Evolutionary conservation across 64 coral and sea anemone species (phyloP), one percentile per base, ranked within the genome.

Genomic region (Actinia equina): DNA sequence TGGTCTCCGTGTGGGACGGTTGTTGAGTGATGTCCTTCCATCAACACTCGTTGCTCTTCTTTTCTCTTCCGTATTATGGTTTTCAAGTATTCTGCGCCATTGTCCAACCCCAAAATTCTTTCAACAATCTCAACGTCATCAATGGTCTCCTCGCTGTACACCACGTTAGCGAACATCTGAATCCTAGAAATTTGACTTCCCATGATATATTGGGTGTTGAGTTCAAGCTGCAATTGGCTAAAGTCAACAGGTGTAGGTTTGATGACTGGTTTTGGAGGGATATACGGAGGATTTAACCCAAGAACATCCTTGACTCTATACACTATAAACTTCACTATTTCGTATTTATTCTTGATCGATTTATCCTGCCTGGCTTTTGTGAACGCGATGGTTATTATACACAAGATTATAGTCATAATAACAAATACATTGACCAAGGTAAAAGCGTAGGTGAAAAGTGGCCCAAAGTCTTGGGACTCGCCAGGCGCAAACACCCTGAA

Each of bases 321-420:
- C 70, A 82, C 11, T 11, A 93, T 59, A 25, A 93, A 93, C 37
- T 45, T 82, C 5, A 89, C 42, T 17, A 93, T 86, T 71, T 93
- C 92, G 63, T 89, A 93, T 18, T 89, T 71, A 27, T 88, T 93
- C 44, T 89, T 87, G 26, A 89, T 84, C 17, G 86, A 44, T 52
- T 89, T 84, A 22, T 93, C 87, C 55, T 82, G 13, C 17, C 59
- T 71, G 6, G 92, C 83, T 77, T 82, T 77, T 22, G 17, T 46
- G 71, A 93, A 93, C 17, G 87, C 87, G 1, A 89, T 59, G 37
- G 92, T 46, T 23, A 93, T 93, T 16, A 93, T 81, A 20, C 82
- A 43, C 43, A 93, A 74, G 23, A 93, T 89, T 18, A 93, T 93
- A 46, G 86, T 92, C 54, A 92, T 52, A n/a, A 93, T 80, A 4